phyloP scores from a whole-genome alignment of 2,797 vertebrate genomes.

The Fundulus diaphanus region DNA sequence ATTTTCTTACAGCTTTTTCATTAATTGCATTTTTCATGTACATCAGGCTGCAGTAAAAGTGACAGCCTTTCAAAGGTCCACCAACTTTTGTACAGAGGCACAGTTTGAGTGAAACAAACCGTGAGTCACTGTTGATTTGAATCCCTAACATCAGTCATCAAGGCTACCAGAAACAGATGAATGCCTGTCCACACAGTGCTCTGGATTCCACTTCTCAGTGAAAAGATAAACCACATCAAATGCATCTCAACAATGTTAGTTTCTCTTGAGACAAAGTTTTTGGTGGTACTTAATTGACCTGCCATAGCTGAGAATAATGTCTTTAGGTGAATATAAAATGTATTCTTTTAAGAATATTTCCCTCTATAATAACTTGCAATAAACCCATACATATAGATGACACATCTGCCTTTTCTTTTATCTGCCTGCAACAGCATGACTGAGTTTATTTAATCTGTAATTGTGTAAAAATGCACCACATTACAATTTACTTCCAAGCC shows the following conservation, averaged over 20 bases:
- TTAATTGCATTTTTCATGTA: slow-evolving; percentile 20
- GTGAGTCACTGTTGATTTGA: slow-evolving; percentile 52
- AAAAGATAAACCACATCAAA: slow-evolving; percentile 37
- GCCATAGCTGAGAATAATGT: not conserved
- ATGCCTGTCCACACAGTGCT: slow-evolving; percentile 37
- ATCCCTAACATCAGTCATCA: slow-evolving; percentile 68
- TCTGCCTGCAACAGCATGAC: slow-evolving; percentile 21
- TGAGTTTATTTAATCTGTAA: slow-evolving; percentile 14
- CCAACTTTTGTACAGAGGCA: slow-evolving; percentile 35
- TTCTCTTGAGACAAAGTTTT: slow-evolving; percentile 15
- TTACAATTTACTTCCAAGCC: slow-evolving; percentile 29
- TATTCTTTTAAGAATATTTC: too few relatives aligned
- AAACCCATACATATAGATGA: not conserved
- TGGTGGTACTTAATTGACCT: not conserved
- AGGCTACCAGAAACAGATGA: slow-evolving; percentile 42
- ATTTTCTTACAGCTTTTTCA: not conserved
- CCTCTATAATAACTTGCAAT: not conserved
- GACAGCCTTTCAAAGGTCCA: slow-evolving; percentile 42
- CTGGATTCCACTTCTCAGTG: slow-evolving; percentile 31
- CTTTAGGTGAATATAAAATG: too few relatives aligned
- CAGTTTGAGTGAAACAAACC: slow-evolving; percentile 44
- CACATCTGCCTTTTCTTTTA: not conserved
- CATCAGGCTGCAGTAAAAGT: slow-evolving; percentile 13
- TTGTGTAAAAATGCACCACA: too few relatives aligned
- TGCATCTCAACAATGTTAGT: slow-evolving; percentile 2